Conservation (phyloP, 1,140 invertebrate genomes). For the Nylanderia fulva region DNA sequence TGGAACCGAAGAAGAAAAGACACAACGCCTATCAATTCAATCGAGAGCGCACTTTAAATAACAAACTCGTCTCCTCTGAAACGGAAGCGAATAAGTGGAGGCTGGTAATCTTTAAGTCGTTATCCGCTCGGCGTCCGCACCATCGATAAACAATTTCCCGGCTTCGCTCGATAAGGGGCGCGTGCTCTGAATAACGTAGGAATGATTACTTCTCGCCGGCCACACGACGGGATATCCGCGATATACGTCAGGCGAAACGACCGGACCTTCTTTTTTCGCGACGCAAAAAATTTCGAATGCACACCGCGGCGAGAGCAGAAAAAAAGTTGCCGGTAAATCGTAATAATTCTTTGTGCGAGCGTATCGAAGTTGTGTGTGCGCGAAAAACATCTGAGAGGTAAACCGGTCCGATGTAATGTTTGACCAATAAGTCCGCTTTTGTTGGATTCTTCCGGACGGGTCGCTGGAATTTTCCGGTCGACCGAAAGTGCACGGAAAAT, state of each 20-base stretch:
- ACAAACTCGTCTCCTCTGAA: conserved; percentile 21
- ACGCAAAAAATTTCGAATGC: neutral
- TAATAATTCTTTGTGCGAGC: conserved; percentile 64
- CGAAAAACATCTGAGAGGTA: conserved; percentile 69
- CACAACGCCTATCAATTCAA: neutral
- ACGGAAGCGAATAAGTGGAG: conserved; percentile 31
- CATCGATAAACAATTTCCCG: conserved; percentile 56
- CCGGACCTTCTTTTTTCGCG: neutral
- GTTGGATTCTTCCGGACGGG: conserved; percentile 80
- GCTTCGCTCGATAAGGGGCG: conserved; percentile 41
- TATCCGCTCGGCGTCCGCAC: conserved; percentile 47
- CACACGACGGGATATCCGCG: conserved; percentile 22
- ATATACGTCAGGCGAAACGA: neutral
- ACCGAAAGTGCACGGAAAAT: conserved; percentile 79
- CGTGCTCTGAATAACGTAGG: conserved; percentile 43
- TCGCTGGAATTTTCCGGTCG: conserved; percentile 78
- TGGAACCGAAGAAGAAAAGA: neutral
- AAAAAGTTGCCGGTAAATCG: conserved; percentile 71
- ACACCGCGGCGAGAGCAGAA: neutral
- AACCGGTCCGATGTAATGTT: conserved; percentile 72
- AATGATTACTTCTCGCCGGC: conserved; percentile 48
- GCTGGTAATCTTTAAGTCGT: conserved; percentile 58
- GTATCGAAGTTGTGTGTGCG: conserved; percentile 13
- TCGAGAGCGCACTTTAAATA: conserved; percentile 35
- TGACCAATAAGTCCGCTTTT: conserved; percentile 81